Evolutionary conservation across 1,140 invertebrate genomes (phyloP).

Genomic region (Eueides isabella): DNA sequence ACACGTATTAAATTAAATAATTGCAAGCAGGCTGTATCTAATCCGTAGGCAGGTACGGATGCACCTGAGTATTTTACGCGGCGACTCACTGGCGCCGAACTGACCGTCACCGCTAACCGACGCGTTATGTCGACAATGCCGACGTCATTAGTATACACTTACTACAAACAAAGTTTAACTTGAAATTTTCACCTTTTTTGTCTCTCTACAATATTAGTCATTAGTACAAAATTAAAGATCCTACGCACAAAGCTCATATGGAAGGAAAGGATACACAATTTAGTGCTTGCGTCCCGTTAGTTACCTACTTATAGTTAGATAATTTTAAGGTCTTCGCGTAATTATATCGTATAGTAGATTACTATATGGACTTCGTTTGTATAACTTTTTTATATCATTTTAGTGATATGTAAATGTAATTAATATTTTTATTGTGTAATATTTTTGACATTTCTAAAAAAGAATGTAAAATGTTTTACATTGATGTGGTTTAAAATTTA

Average conservation of each 20-base stretch:
- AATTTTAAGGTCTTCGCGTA: not conserved
- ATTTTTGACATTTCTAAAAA: no score
- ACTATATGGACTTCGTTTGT: no score
- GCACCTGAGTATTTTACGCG: constrained; percentile 82
- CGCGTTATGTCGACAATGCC: constrained; percentile 36
- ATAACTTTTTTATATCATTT: no score
- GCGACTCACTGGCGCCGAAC: constrained; percentile 78
- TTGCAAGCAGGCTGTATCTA: constrained; percentile 56
- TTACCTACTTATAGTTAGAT: not conserved
- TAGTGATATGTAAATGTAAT: no score
- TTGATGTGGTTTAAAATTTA: no score
- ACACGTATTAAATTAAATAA: not conserved
- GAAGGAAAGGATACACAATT: not conserved
- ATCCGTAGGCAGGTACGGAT: constrained; percentile 77
- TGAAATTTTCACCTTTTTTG: constrained; percentile 6
- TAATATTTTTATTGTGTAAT: no score
- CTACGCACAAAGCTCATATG: not conserved
- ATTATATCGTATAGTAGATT: no score
- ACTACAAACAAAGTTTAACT: constrained; percentile 10
- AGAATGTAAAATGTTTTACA: no score
- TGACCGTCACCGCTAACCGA: constrained; percentile 46
- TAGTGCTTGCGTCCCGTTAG: not conserved
- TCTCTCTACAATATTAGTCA: not conserved
- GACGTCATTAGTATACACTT: constrained; percentile 27
- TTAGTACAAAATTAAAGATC: not conserved